Evolutionary conservation across 2,113 vertebrate genomes (phyloP).

Genomic region (Epinephelus cyanopodus): DNA sequence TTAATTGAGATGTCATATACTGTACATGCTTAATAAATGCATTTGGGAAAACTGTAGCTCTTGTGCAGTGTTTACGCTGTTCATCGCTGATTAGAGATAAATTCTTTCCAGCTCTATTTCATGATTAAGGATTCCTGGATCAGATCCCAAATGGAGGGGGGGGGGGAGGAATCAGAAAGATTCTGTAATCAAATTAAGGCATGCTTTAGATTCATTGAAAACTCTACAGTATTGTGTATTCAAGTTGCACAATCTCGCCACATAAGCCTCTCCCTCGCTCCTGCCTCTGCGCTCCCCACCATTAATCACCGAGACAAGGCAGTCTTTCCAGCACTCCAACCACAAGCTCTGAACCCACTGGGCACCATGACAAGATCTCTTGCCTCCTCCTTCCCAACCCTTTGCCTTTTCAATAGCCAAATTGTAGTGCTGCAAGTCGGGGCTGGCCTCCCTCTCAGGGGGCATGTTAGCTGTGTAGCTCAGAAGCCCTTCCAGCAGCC

Average conservation of each 20-base stretch:
- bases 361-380: slow-evolving; percentile 79
- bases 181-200: slow-evolving; percentile 68
- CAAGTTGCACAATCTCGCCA: slow-evolving; percentile 76
- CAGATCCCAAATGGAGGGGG: slow-evolving; percentile 45
- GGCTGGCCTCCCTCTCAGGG: slow-evolving; percentile 74
- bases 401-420: slow-evolving; percentile 74
- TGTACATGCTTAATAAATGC: slow-evolving; percentile 77
- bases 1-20: slow-evolving; percentile 66
- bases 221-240: slow-evolving; percentile 75
- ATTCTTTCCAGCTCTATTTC: slow-evolving; percentile 46
- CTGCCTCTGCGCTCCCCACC: slow-evolving; percentile 71
- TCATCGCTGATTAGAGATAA: slow-evolving; percentile 61
- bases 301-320: slow-evolving; percentile 83
- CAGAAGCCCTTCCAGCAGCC: slow-evolving; percentile 56
- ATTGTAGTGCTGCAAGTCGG: slow-evolving; percentile 74
- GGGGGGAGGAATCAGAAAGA: slow-evolving; percentile 45
- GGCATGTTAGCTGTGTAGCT: slow-evolving; percentile 65
- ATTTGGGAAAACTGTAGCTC: slow-evolving; percentile 66
- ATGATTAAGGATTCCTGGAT: slow-evolving; percentile 68
- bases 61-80: slow-evolving; percentile 65
- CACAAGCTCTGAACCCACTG: slow-evolving; percentile 81
- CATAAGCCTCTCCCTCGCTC: slow-evolving; percentile 74
- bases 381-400: slow-evolving; percentile 72
- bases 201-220: slow-evolving; percentile 71
- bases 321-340: slow-evolving; percentile 79